These are phyloP conservation scores for Edolisoma coerulescens DNA, from an alignment of 2,113 vertebrate genomes.

Conservation along the genomic window DNA sequence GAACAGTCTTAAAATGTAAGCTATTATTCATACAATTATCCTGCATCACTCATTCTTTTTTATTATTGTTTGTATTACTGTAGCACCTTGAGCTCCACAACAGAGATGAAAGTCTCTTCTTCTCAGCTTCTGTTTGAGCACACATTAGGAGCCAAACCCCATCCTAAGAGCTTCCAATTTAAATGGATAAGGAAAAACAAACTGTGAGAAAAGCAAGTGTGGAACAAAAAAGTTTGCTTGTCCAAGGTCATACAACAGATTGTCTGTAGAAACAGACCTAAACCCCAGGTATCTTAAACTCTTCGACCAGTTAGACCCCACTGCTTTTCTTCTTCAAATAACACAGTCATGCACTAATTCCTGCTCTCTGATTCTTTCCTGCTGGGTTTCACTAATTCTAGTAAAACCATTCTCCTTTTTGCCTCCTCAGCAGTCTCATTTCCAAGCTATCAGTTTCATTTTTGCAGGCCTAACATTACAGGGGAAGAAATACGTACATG, in stretches of 20 bases:
- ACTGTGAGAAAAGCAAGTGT: background rate
- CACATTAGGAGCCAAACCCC: background rate
- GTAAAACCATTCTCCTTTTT: background rate
- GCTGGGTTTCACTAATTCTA: background rate
- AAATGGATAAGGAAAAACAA: conserved; percentile 10
- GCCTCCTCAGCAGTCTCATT: background rate
- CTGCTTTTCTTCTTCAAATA: background rate
- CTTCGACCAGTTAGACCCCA: background rate
- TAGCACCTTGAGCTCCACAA: conserved; percentile 30
- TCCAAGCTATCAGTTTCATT: background rate
- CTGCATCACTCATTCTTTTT: background rate
- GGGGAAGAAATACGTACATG: background rate
- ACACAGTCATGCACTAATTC: background rate
- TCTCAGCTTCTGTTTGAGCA: conserved; percentile 15
- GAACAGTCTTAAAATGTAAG: background rate
- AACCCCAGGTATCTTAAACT: background rate
- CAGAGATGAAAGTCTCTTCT: background rate
- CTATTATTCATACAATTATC: conserved; percentile 37
- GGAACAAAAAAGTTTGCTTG: background rate
- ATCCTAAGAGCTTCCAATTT: background rate
- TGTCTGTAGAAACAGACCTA: background rate
- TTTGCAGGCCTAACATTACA: background rate
- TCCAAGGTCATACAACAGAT: background rate
- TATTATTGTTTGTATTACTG: conserved; percentile 41
- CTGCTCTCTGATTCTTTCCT: background rate